These are phyloP conservation scores for Ranitomeya variabilis DNA, from an alignment of 2,113 vertebrate genomes.

Conservation along the genomic window DNA sequence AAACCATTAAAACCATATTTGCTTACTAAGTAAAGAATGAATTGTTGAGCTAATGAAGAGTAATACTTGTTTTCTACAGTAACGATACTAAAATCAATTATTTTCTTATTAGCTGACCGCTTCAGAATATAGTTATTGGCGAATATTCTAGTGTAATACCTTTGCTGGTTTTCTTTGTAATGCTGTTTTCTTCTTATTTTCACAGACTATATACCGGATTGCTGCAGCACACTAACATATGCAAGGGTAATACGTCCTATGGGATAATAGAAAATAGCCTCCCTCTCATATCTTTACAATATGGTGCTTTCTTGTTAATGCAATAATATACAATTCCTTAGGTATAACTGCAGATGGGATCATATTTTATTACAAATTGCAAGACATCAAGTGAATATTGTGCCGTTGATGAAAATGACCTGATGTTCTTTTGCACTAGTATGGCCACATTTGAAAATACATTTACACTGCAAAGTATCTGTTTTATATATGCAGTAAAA, in stretches of 20 bases:
- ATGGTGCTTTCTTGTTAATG: not conserved
- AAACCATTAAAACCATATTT: constrained; percentile 53
- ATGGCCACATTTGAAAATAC: not conserved
- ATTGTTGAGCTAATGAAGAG: constrained; percentile 46
- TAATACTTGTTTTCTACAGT: constrained; percentile 24
- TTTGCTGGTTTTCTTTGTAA: not conserved
- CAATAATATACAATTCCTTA: constrained; percentile 36
- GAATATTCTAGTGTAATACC: not conserved
- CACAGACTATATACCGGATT: not conserved
- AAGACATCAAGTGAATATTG: constrained; percentile 12
- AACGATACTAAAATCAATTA: constrained; percentile 22
- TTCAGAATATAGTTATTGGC: not conserved
- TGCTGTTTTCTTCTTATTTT: not conserved
- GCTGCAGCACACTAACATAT: constrained; percentile 31
- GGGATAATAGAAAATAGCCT: constrained; percentile 39
- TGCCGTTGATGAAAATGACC: constrained; percentile 3
- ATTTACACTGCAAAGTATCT: not conserved
- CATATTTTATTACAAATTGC: constrained; percentile 5
- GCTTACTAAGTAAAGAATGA: constrained; percentile 50
- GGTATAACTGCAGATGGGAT: constrained; percentile 35
- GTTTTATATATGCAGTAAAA: constrained; percentile 34
- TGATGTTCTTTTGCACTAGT: not conserved
- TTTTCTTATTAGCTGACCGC: not conserved
- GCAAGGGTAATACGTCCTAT: constrained; percentile 21
- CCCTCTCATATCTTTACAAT: constrained; percentile 35